Conservation (phyloP, 2,797 vertebrate species). For the Odontamblyopus rebecca region DNA sequence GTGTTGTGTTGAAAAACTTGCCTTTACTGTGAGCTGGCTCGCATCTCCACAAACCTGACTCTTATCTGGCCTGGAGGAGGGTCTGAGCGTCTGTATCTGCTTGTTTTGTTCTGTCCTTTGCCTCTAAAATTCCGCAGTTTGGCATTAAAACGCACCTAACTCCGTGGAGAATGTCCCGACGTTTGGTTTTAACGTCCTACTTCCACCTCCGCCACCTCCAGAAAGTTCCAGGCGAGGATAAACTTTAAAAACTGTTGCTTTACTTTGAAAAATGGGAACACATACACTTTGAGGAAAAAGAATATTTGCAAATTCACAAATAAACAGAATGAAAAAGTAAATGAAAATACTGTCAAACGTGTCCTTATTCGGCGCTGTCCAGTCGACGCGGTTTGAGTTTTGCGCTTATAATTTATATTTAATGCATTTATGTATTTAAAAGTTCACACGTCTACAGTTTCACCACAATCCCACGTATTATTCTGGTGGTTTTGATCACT, state of each 20-base stretch:
- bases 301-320: background rate
- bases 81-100: too few species aligned
- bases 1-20: too few species aligned
- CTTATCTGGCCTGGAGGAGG: too few species aligned
- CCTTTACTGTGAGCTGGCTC: too few species aligned
- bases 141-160: too few species aligned
- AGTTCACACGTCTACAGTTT: conserved; percentile 25
- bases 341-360: background rate
- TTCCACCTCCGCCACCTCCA: too few species aligned
- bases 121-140: too few species aligned
- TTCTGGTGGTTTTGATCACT: background rate
- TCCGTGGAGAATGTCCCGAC: too few species aligned
- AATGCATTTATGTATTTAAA: background rate
- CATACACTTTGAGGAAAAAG: background rate
- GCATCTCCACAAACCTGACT: too few species aligned
- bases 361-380: background rate
- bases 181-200: too few species aligned
- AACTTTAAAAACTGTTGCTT: background rate
- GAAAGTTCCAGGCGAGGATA: too few species aligned
- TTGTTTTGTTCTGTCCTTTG: too few species aligned
- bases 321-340: background rate
- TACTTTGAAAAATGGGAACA: background rate
- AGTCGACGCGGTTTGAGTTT: background rate
- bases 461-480: background rate
- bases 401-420: background rate